Conservation (phyloP, 2,888 invertebrate genomes). For the Lysandra bellargus region DNA sequence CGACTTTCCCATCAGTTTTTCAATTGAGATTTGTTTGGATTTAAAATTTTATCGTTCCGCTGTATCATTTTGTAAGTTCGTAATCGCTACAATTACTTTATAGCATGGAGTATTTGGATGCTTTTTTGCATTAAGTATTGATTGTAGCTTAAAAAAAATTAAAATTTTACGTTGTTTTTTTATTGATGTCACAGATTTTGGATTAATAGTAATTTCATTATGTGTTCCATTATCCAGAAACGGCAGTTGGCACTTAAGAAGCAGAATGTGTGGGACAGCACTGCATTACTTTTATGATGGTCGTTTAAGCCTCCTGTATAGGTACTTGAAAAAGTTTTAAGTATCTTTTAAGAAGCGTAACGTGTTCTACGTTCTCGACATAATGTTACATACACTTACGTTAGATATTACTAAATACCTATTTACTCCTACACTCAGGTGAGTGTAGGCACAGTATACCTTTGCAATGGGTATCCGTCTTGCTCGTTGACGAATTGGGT, state of each 20-base stretch:
- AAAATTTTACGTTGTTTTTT: not conserved
- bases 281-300: conserved; percentile 13
- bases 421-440: too few relatives aligned
- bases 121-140: not conserved
- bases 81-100: conserved; percentile 5
- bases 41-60: not conserved
- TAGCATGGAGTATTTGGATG: not conserved
- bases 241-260: not conserved
- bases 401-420: not conserved
- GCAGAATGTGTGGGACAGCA: not conserved
- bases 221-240: not conserved
- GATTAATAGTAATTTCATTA: not conserved
- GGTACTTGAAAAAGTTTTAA: conserved; percentile 9
- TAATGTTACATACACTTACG: not conserved
- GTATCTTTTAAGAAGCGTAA: not conserved
- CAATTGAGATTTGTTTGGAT: conserved; percentile 1
- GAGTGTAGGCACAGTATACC: not conserved
- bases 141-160: not conserved
- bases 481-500: too few relatives aligned
- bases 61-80: not conserved
- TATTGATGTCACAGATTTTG: not conserved
- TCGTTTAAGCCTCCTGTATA: not conserved
- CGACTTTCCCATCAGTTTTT: conserved; percentile 2
- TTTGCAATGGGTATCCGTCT: too few relatives aligned
- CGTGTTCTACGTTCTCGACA: not conserved